Conservation (phyloP, 2,113 vertebrate genomes). For the Spea multiplicata region DNA sequence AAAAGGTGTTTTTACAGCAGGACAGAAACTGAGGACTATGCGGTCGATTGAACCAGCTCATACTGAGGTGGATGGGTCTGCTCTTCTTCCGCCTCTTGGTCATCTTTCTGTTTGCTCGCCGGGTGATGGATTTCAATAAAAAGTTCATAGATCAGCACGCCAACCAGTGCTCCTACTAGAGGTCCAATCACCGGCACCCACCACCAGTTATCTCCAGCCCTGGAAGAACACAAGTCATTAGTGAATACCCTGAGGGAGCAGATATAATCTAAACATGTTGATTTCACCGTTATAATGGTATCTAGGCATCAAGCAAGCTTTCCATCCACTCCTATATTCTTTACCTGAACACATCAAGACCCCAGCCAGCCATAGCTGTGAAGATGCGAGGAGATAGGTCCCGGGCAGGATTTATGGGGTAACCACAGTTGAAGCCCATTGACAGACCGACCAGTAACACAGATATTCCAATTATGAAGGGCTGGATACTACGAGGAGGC, state of each 20-base stretch:
- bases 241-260: no score
- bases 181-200: slow-evolving; percentile 77
- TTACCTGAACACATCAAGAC: slow-evolving; percentile 76
- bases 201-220: slow-evolving; percentile 74
- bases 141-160: slow-evolving; percentile 66
- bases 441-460: slow-evolving; percentile 72
- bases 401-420: slow-evolving; percentile 76
- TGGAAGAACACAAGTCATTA: slow-evolving; percentile 48
- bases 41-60: slow-evolving; percentile 5
- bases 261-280: no score
- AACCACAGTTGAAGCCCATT: slow-evolving; percentile 77
- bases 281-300: no score
- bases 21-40: neutral
- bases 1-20: no score
- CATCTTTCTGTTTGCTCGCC: neutral
- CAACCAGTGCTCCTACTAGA: slow-evolving; percentile 72
- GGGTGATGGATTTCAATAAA: slow-evolving; percentile 71
- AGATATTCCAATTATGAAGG: slow-evolving; percentile 68
- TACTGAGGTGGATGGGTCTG: neutral
- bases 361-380: slow-evolving; percentile 76
- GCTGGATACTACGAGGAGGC: slow-evolving; percentile 73
- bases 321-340: neutral
- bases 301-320: neutral
- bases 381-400: slow-evolving; percentile 74
- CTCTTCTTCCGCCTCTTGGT: neutral